Conservation (phyloP, 92 coral and sea anemone genomes). For the Desmophyllum pertusum region DNA sequence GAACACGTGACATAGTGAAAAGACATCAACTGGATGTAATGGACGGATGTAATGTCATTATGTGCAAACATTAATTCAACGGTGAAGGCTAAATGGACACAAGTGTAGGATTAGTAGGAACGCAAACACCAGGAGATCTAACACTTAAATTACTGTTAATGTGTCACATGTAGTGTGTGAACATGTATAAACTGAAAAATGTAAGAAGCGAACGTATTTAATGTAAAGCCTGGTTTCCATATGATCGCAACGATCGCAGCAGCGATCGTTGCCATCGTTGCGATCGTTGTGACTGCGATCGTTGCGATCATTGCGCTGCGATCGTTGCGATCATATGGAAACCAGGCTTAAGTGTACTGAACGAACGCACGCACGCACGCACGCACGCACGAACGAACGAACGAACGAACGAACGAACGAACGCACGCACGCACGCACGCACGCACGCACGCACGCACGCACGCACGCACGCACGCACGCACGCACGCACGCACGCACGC, state of each 20-base stretch:
- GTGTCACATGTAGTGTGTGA: too few species aligned
- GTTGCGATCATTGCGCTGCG: too few species aligned
- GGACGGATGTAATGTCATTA: background rate
- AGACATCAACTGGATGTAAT: background rate
- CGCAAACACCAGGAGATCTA: too few species aligned
- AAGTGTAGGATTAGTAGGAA: conserved; percentile 43
- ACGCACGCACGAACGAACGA: background rate
- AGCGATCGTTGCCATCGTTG: too few species aligned
- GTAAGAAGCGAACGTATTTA: too few species aligned
- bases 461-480: background rate
- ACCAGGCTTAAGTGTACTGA: too few species aligned
- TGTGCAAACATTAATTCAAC: background rate
- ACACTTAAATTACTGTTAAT: too few species aligned
- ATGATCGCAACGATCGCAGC: too few species aligned
- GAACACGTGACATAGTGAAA: background rate
- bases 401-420: background rate
- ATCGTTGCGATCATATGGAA: too few species aligned
- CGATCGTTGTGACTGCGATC: too few species aligned
- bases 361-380: background rate
- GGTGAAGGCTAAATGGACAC: background rate
- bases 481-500: background rate
- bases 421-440: background rate
- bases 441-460: background rate
- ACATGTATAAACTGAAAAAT: too few species aligned
- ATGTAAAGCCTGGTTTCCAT: too few species aligned